phyloP scores from a whole-genome alignment of 2,113 vertebrate species.

The Bombycilla garrulus region DNA sequence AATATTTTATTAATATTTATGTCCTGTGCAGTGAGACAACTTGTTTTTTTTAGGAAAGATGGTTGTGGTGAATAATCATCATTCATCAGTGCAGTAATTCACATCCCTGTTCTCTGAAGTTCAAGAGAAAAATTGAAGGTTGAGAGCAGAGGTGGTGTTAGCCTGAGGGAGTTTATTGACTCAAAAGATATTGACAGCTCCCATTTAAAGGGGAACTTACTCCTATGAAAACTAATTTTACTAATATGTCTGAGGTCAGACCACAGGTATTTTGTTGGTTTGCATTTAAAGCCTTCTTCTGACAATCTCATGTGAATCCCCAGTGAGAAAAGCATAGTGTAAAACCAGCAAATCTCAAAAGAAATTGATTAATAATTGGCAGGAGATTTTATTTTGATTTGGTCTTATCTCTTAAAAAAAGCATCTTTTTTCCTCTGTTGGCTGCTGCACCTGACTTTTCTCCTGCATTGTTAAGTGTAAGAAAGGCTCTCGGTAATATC shows the following conservation, averaged over 20 bases:
- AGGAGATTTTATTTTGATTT: neutral
- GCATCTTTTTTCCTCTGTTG: neutral
- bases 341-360: neutral
- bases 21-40: slow-evolving; percentile 36
- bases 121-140: slow-evolving; percentile 26
- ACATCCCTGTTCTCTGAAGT: slow-evolving; percentile 36
- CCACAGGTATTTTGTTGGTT: neutral
- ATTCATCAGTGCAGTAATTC: slow-evolving; percentile 47
- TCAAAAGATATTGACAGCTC: neutral
- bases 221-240: neutral
- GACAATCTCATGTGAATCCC: neutral
- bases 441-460: neutral
- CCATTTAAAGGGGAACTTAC: neutral
- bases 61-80: slow-evolving; percentile 53
- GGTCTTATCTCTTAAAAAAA: neutral
- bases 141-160: slow-evolving; percentile 19
- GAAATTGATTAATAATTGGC: neutral
- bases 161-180: slow-evolving; percentile 42
- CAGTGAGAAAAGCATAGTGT: neutral
- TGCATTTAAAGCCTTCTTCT: neutral
- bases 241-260: neutral
- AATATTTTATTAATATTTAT: slow-evolving; percentile 72
- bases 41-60: slow-evolving; percentile 35
- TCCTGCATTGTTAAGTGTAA: neutral
- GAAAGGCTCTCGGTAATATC: neutral